Percentiles rank a stretch among this genome's conserved stretches.
phyloP scores from a whole-genome alignment of 2,797 vertebrate genomes.

The Aldrovandia affinis region DNA sequence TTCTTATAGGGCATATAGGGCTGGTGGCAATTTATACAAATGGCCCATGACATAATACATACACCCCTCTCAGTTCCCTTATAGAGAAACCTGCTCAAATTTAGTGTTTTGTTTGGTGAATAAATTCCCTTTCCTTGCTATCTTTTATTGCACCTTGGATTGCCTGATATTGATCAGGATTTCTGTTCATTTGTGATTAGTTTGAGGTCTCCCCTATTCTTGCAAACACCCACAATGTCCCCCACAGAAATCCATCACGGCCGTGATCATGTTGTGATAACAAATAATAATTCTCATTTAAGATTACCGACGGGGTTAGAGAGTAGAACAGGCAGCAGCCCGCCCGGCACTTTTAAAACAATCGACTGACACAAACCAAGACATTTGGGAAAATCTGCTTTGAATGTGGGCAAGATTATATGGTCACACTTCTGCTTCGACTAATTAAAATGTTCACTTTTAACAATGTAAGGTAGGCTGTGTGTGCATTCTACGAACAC shows the following conservation, averaged over 20 bases:
- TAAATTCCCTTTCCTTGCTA: background rate
- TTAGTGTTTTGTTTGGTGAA: background rate
- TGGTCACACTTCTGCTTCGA: too few relatives aligned
- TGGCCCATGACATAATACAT: background rate
- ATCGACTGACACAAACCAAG: background rate
- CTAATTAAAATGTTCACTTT: too few relatives aligned
- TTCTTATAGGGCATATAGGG: background rate
- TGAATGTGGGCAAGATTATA: too few relatives aligned
- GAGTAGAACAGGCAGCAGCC: background rate
- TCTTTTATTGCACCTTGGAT: background rate
- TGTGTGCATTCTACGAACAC: too few relatives aligned
- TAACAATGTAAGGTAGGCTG: too few relatives aligned
- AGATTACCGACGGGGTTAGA: background rate
- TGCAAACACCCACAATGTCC: background rate
- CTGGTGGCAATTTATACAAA: background rate
- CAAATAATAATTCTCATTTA: background rate
- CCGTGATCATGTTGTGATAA: background rate
- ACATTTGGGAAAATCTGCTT: too few relatives aligned
- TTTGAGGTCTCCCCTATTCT: background rate
- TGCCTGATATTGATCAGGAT: background rate
- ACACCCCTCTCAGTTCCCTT: background rate
- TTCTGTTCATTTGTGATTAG: background rate
- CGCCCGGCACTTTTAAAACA: background rate
- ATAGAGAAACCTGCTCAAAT: background rate
- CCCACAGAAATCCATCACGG: slow-evolving; percentile 13